Base-by-base conservation (phyloP, 2,888 invertebrate genomes). In the Epiblema foenella region DNA sequence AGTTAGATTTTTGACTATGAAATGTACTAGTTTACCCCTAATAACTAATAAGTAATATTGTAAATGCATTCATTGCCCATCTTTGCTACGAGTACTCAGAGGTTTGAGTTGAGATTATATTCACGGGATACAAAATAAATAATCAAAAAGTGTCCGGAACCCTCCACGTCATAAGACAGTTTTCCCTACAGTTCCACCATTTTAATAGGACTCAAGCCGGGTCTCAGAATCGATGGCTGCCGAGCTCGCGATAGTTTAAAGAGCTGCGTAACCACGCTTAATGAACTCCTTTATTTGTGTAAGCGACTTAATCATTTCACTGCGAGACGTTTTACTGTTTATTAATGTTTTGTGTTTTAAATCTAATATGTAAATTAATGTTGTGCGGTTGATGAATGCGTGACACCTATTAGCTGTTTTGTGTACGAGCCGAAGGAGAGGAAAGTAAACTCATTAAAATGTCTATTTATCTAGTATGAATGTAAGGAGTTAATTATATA, bases 191-290 rank as follows among this genome's bases (percentile, higher is more conserved):
- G 52, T 82, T 80, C 80, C 84, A 85, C 83, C 80, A 79, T 84
- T 90, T 91, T 90, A 91, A 92, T 91, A 87, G 89, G 85, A 78
- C 81, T 78, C 73, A 80, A 77, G 79, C 80, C 82, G 78, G 83
- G 80, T 83, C 84, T 80, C 81, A 81, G 84, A 85, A 89, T 89
- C 89, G 87, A 89, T 89, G 86, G 85, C 83, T 88, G 78, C 80
- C 79, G 80, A 75, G 78, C 75, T 76, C 54, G 56, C 63, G 72
- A 74, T 75, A 75, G 73, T 73, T 75, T 76, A 74, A 75, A 75
- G 74, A 72, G 75, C 72, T 66, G 75, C 76, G 75, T 76, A 54
- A 49, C 60, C 52, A 52, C 65, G 65, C 59, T 65, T 69, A 69
- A 69, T 65, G 69, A 69, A 69, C 64, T 69, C 46, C 59, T 69